These are phyloP conservation scores for Amiota mariae DNA, from an alignment of 2,888 invertebrate genomes.

Conservation along the genomic window DNA sequence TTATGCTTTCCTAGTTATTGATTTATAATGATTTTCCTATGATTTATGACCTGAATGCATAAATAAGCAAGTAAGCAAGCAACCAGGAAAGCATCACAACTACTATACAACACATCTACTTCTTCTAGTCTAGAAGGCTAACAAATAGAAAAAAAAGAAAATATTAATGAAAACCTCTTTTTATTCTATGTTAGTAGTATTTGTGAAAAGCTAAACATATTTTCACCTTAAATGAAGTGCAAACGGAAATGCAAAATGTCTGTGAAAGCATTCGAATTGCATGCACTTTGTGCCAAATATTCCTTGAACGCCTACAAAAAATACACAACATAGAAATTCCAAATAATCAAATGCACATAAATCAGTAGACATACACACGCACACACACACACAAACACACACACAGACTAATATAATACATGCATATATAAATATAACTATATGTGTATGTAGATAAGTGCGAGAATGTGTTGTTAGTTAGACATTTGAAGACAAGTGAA, in stretches of 20 bases:
- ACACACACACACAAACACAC: constrained; percentile 2
- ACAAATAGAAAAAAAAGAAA: too few species aligned
- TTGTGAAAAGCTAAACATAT: neutral
- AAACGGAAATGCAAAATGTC: constrained; percentile 25
- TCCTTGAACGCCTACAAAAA: neutral
- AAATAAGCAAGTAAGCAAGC: too few species aligned
- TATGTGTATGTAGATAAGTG: neutral
- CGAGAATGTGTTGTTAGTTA: too few species aligned
- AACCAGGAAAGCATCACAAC: too few species aligned
- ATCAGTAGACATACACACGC: neutral
- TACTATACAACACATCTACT: too few species aligned
- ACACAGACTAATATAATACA: neutral
- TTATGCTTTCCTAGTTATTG: too few species aligned
- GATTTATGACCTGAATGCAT: too few species aligned
- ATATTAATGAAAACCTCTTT: too few species aligned
- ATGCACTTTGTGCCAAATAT: neutral
- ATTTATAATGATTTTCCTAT: too few species aligned
- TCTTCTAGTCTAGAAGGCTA: too few species aligned
- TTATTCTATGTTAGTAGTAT: too few species aligned
- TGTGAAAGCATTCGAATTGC: constrained; percentile 8
- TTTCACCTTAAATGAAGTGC: constrained; percentile 21
- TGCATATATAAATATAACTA: neutral
- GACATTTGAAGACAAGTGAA: too few species aligned
- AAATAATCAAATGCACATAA: constrained; percentile 25
- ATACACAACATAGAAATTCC: constrained; percentile 24